Base-by-base conservation (phyloP, 2,113 vertebrate genomes). In the Scytalopus superciliaris region DNA sequence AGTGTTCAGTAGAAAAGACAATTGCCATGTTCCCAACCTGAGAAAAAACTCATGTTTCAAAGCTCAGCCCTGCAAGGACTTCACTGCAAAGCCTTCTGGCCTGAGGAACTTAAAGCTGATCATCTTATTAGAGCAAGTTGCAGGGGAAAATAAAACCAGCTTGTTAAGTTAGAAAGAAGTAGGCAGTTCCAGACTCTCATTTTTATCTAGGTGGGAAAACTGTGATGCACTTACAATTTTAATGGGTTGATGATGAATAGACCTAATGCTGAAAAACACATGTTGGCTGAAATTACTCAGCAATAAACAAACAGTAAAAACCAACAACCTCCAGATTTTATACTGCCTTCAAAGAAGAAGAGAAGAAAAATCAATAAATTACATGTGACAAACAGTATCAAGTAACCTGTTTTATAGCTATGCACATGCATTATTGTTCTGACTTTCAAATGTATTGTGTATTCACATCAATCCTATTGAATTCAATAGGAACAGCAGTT, bases 151-250 rank as follows among this genome's bases (percentile, higher is more conserved):
- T 89, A 76, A 84, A 95, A 90, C 14, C 60, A 77, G 75, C 53
- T 82, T 64, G 83, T 90, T 84, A 78, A 87, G 75, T 83, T 63
- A 53, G 55, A 87, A 78, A 62, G 73, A 90, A 90, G 76, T 13
- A 78, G 76, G 76, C 66, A 93, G 80, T 89, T 97, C 72, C 95
- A 95, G 86, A 86, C 73, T 89, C 76, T 90, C 62, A 84, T 96
- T 96, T 95, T 95, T 96, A 96, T 97, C 96, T 93, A 96, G 94
- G 88, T 96, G 90, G 94, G 94, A 94, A 96, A 96, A 95, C 57
- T 82, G 72, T 89, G 88, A 94, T 4, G 4, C 83, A 57, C 40
- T 86, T 90, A 87, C 21, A 68, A 50, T 82, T 33, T 92, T 93
- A 89, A 72, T 73, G 74, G 66, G 66, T 78, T 91, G 89, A 93